Evolutionary conservation across 2,797 vertebrate species (phyloP).

Genomic region (Rachycentron canadum): DNA sequence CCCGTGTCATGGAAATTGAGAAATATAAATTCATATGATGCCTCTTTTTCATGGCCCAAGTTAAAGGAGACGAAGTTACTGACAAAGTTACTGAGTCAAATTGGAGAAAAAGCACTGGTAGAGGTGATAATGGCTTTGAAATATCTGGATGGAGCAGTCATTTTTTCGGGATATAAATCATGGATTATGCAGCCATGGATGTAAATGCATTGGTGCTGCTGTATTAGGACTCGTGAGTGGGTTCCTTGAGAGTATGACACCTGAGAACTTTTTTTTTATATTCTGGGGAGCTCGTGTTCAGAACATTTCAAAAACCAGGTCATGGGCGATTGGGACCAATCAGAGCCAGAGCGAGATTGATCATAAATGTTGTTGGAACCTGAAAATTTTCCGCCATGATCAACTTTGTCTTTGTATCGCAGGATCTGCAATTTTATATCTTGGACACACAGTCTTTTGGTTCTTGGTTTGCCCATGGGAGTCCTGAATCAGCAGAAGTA

Average conservation of each 20-base stretch:
- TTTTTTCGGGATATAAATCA: background rate
- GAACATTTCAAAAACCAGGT: background rate
- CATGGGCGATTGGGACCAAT: background rate
- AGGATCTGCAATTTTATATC: background rate
- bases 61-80: background rate
- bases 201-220: background rate
- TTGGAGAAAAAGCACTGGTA: background rate
- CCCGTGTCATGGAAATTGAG: slow-evolving; percentile 15
- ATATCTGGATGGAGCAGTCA: background rate
- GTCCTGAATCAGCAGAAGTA: slow-evolving; percentile 26
- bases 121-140: background rate
- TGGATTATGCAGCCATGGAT: background rate
- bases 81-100: slow-evolving; percentile 6
- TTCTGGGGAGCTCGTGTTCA: too few relatives aligned
- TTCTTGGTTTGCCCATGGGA: background rate
- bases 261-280: too few relatives aligned
- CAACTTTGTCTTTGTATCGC: background rate
- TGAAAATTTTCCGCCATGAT: background rate
- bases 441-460: background rate
- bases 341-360: background rate
- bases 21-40: slow-evolving; percentile 18
- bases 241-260: too few relatives aligned
- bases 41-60: background rate
- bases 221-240: too few relatives aligned
- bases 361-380: background rate